These are phyloP conservation scores for Clarias batrachus DNA, from an alignment of 2,113 vertebrate genomes.

Conservation along the genomic window DNA sequence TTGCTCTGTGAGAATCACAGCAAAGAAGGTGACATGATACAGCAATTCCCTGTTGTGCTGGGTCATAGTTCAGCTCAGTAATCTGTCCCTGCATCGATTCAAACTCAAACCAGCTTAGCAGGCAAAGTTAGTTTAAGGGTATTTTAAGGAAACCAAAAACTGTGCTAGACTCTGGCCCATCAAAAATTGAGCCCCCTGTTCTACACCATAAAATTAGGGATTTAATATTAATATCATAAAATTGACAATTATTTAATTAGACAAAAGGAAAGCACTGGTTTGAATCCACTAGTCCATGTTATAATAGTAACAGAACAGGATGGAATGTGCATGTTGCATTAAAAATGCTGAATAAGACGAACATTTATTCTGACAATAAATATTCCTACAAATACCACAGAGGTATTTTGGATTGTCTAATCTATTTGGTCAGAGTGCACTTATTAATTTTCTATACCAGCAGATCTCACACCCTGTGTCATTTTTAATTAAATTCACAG, in stretches of 20 bases:
- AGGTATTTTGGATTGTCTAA: neutral
- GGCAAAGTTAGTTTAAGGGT: neutral
- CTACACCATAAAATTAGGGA: neutral
- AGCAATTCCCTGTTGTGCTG: neutral
- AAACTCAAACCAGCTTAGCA: neutral
- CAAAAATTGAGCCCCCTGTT: neutral
- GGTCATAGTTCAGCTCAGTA: neutral
- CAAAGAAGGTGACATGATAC: neutral
- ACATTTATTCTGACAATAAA: neutral
- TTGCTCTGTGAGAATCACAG: slow-evolving; percentile 54
- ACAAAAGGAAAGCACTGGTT: slow-evolving; percentile 76
- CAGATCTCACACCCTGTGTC: neutral
- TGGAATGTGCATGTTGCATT: slow-evolving; percentile 69
- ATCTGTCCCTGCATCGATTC: neutral
- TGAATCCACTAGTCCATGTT: slow-evolving; percentile 67
- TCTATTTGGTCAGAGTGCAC: neutral
- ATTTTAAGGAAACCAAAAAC: neutral
- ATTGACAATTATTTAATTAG: slow-evolving; percentile 24
- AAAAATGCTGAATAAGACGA: slow-evolving; percentile 60
- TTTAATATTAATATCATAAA: too few relatives aligned
- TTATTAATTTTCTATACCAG: neutral
- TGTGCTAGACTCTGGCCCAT: neutral
- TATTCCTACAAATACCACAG: neutral
- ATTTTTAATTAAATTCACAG: neutral
- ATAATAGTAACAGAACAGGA: slow-evolving; percentile 75